These are phyloP conservation scores for Butorides virescens DNA, from an alignment of 2,113 vertebrate genomes.

Conservation along the genomic window DNA sequence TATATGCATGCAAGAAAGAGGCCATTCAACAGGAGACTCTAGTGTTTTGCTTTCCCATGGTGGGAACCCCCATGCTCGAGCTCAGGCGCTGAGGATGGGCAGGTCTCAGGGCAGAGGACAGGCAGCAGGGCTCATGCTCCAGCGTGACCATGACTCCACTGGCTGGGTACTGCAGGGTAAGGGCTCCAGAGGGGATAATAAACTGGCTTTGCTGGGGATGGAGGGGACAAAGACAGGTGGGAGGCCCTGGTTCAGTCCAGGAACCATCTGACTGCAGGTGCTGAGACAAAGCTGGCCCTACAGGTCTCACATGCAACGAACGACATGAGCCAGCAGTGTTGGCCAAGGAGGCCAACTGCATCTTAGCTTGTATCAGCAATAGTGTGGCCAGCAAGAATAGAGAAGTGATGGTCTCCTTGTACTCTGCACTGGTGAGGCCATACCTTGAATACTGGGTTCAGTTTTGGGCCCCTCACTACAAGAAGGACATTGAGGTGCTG, in stretches of 20 bases:
- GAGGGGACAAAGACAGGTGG: not conserved
- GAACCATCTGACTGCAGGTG: not conserved
- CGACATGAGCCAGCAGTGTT: too few species aligned
- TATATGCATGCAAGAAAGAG: not conserved
- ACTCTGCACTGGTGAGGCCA: too few species aligned
- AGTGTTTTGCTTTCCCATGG: not conserved
- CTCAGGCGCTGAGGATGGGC: fast-evolving
- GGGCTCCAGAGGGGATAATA: not conserved
- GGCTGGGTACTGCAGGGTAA: fast-evolving
- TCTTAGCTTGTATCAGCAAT: too few species aligned
- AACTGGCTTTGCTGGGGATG: not conserved
- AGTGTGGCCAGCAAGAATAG: too few species aligned
- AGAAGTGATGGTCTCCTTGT: too few species aligned
- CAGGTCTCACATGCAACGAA: fast-evolving
- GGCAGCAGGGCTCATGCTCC: not conserved
- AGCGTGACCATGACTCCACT: not conserved
- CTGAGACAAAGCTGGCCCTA: not conserved
- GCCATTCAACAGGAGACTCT: not conserved
- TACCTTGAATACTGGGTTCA: too few species aligned
- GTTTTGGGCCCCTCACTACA: too few species aligned
- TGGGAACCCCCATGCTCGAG: not conserved
- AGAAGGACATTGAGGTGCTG: too few species aligned
- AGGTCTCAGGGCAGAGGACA: not conserved
- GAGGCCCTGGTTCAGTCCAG: not conserved
- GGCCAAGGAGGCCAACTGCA: too few species aligned